Evolutionary conservation across 2,888 invertebrate genomes (phyloP), one percentile per base, ranked within the genome.

Genomic region (Papilio gigon): DNA sequence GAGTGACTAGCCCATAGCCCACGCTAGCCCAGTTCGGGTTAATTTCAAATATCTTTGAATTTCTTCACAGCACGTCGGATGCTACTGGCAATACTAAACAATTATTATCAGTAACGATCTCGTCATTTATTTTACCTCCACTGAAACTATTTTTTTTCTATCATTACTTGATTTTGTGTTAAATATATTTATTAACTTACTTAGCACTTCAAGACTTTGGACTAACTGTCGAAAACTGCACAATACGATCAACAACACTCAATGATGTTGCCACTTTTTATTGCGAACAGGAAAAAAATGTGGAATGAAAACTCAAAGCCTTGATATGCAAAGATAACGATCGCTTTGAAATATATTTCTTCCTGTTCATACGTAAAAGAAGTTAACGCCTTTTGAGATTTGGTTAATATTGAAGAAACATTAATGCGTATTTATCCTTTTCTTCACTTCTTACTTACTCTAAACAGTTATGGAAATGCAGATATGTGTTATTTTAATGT

Each of bases 251-350:
- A 27, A 50, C 27, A 50, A 50, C 6, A 50, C 14, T 27, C 50
- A 50, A 27, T 50, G 2, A n/a, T 27, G n/a, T 25, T 50, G 50
- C 1, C 30, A 53, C 4, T 53, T 53, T 53, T 27, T 53, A 30
- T 27, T 53, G 9, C 27, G 30, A 53, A 27, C 53, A 53, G 53
- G 53, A 53, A 53, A 50, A 30, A 53, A 27, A 30, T 53, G 27
- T 6, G n/a, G 27, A 27, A 5, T n/a, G n/a, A 53, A 22, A 27
- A 6, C 17, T 11, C 9, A 27, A 53, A n/a, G 17, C 9, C 53
- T 53, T 30, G 30, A 27, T 8, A n/a, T 17, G 8, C 8, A 53
- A 30, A 27, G n/a, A 30, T 30, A 53, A 30, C 53, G 14, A 27
- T 27, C 27, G 53, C 5, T n/a, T 5, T 8, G 12, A 53, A 30